Percentiles rank a stretch among this genome's conserved stretches.
These are phyloP conservation scores for Pycnonotus jocosus DNA, from an alignment of 2,113 vertebrate genomes.

Conservation along the genomic window DNA sequence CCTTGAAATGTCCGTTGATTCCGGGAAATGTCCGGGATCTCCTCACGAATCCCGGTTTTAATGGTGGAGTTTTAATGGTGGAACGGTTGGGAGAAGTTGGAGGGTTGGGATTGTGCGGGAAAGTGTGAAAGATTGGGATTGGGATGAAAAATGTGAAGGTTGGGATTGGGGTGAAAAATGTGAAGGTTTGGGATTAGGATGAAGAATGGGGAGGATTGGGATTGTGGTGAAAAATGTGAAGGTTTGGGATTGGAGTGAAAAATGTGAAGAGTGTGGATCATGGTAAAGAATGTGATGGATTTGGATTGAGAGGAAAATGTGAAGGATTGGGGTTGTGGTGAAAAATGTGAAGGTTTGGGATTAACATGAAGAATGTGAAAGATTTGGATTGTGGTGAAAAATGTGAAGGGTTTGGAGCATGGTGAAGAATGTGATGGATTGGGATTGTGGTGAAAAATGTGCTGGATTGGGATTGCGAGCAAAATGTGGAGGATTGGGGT, in stretches of 20 bases:
- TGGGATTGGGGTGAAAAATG: fast-evolving
- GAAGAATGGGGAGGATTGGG: neutral
- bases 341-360: neutral
- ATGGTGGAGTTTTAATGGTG: fast-evolving
- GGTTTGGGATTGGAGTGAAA: neutral
- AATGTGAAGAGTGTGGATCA: fast-evolving
- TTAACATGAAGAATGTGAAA: no score
- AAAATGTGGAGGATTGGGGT: neutral
- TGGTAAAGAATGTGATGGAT: neutral
- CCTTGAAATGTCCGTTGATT: fast-evolving
- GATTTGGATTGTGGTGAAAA: neutral
- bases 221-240: neutral
- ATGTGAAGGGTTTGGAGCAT: fast-evolving
- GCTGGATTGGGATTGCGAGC: no score
- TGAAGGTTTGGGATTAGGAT: fast-evolving
- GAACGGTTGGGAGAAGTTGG: fast-evolving
- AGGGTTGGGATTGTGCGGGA: neutral
- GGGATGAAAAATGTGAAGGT: neutral
- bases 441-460: neutral
- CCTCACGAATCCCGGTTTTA: fast-evolving
- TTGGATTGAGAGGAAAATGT: neutral
- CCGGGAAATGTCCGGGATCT: fast-evolving
- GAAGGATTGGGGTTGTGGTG: neutral
- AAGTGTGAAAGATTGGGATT: neutral
- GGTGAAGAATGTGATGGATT: no score